phyloP scores from a whole-genome alignment of 2,888 invertebrate species.

The Dryocosmus kuriphilus region DNA sequence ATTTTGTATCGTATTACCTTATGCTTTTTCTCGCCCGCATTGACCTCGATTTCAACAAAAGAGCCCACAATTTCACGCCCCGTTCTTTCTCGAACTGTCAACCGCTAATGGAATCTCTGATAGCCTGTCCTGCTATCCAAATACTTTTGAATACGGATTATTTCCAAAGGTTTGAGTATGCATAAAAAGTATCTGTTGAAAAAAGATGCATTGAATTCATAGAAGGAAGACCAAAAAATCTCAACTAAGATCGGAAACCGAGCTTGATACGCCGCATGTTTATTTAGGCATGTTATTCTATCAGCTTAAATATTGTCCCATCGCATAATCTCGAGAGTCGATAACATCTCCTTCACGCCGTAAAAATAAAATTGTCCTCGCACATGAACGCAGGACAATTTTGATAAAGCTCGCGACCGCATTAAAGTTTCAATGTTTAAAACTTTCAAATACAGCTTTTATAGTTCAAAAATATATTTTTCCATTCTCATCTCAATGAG shows the following conservation, averaged over 20 bases:
- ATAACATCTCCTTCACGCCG: background rate
- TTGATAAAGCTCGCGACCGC: background rate
- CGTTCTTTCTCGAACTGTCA: constrained; percentile 32
- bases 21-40: constrained; percentile 32
- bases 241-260: background rate
- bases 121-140: constrained; percentile 36
- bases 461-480: too few species aligned
- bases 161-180: constrained; percentile 32
- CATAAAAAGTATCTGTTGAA: constrained; percentile 27
- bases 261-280: background rate
- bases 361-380: background rate
- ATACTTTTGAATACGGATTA: constrained; percentile 32
- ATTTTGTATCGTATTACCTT: constrained; percentile 28
- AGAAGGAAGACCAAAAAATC: background rate
- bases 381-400: background rate
- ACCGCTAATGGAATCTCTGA: constrained; percentile 37
- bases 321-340: background rate
- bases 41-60: constrained; percentile 30
- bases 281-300: constrained; percentile 1
- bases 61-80: constrained; percentile 36
- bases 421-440: background rate
- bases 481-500: too few species aligned
- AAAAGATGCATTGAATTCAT: constrained; percentile 23
- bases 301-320: background rate
- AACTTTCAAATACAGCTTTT: too few species aligned